These are phyloP conservation scores for Neoseiulus cucumeris DNA, from an alignment of 1,140 invertebrate genomes.

Conservation along the genomic window DNA sequence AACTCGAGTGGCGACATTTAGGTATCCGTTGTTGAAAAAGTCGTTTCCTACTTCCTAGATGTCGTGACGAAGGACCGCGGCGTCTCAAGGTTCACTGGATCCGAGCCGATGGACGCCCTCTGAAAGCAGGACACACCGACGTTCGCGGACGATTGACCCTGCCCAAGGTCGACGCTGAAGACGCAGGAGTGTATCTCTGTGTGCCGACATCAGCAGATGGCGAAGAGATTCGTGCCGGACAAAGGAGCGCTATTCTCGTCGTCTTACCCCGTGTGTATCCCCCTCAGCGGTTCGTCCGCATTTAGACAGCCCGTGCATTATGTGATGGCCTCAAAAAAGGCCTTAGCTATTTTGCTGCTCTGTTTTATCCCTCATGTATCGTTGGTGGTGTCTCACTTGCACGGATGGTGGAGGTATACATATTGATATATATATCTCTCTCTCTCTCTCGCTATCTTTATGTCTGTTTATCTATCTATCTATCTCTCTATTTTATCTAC, in stretches of 20 bases:
- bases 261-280: constrained; percentile 4
- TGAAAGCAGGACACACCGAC: constrained; percentile 48
- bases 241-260: constrained; percentile 6
- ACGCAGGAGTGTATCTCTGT: constrained; percentile 59
- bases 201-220: background rate
- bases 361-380: too few species aligned
- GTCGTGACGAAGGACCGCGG: constrained; percentile 58
- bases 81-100: constrained; percentile 53
- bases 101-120: constrained; percentile 41
- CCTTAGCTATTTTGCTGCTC: too few species aligned
- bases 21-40: constrained; percentile 45
- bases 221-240: background rate
- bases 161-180: constrained; percentile 50
- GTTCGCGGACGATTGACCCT: constrained; percentile 58
- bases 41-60: constrained; percentile 50
- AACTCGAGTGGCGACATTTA: too few species aligned
- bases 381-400: too few species aligned
- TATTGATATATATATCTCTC: too few species aligned
- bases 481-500: too few species aligned
- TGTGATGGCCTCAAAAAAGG: too few species aligned
- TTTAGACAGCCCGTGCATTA: too few species aligned
- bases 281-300: background rate
- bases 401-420: too few species aligned
- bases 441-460: too few species aligned
- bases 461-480: too few species aligned